Conservation (phyloP, 2,113 vertebrate genomes). For the Dascyllus trimaculatus region DNA sequence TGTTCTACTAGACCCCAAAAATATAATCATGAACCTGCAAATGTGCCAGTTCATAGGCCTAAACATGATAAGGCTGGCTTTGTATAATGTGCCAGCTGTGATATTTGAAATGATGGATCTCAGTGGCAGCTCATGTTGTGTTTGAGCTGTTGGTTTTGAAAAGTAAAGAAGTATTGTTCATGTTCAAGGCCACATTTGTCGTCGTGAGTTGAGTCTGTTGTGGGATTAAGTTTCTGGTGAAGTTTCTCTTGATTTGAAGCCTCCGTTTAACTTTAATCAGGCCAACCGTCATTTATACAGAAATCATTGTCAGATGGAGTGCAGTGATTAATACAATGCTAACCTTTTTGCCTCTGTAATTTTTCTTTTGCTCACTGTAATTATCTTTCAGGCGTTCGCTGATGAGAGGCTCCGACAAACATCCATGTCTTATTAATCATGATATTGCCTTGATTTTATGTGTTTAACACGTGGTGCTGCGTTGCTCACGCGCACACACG, state of each 20-base stretch:
- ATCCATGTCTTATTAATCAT: conserved; percentile 62
- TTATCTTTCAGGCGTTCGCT: conserved; percentile 48
- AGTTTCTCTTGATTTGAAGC: conserved; percentile 33
- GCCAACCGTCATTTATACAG: conserved; percentile 30
- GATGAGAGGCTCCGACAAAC: conserved; percentile 62
- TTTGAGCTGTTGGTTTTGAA: background rate
- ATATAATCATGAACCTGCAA: too few species aligned
- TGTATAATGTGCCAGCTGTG: too few species aligned
- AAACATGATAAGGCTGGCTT: too few species aligned
- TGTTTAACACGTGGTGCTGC: conserved; percentile 29
- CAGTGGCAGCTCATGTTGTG: background rate
- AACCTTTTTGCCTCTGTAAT: conserved; percentile 42
- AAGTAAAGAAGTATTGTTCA: background rate
- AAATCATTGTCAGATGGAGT: conserved; percentile 25
- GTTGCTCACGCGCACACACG: background rate
- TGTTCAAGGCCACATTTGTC: conserved; percentile 7
- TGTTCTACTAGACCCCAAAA: too few species aligned
- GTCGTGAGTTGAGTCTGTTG: background rate
- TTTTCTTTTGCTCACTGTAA: conserved; percentile 53
- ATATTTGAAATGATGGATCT: background rate
- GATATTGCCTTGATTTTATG: conserved; percentile 46
- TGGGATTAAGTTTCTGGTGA: conserved; percentile 14
- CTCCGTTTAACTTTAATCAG: conserved; percentile 47
- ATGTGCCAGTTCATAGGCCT: too few species aligned
- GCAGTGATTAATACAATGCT: conserved; percentile 44